Conservation (phyloP, 2,888 invertebrate species). For the Amiota mariae region DNA sequence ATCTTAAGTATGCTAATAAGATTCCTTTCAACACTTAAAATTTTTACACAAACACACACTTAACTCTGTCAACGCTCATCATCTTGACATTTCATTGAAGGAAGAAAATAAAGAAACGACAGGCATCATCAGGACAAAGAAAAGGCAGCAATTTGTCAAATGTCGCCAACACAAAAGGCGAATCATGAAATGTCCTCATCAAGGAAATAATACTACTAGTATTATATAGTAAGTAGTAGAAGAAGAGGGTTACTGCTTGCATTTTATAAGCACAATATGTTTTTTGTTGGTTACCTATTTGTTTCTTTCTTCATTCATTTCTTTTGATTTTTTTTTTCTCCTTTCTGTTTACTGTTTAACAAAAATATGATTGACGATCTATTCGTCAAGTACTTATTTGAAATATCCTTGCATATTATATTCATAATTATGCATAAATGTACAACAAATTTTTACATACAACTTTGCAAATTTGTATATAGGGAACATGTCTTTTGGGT, state of each 20-base stretch:
- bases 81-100: slow-evolving; percentile 11
- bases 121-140: slow-evolving; percentile 6
- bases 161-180: slow-evolving; percentile 18
- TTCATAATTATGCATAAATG: background rate
- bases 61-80: slow-evolving; percentile 14
- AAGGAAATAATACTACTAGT: too few species aligned
- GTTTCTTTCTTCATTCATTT: background rate
- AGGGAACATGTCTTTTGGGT: background rate
- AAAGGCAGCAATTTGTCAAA: slow-evolving; percentile 28
- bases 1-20: background rate
- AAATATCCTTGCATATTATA: slow-evolving; percentile 8
- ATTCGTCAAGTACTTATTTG: background rate
- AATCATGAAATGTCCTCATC: background rate
- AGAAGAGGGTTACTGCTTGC: background rate
- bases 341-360: background rate
- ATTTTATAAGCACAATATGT: background rate
- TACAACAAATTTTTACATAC: background rate
- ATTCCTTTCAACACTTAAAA: slow-evolving; percentile 11
- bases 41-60: slow-evolving; percentile 3
- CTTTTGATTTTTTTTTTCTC: background rate
- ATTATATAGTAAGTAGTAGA: background rate
- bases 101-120: too few species aligned
- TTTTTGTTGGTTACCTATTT: background rate
- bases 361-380: slow-evolving; percentile 28
- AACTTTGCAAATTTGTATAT: background rate